Evolutionary conservation across 2,888 invertebrate species (phyloP).

Genomic region (Stramonita haemastoma): DNA sequence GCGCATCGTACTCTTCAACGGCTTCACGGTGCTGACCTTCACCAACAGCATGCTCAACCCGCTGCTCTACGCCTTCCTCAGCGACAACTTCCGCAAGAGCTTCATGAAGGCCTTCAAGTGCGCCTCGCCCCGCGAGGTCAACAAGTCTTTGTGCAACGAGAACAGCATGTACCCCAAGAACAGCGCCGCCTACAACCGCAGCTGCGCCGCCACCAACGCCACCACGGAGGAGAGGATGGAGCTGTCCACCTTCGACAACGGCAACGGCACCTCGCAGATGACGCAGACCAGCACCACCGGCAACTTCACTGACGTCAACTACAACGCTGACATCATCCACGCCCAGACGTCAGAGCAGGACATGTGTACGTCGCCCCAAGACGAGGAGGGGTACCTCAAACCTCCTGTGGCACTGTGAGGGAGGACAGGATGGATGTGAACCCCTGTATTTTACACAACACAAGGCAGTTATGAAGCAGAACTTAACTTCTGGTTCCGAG

Average conservation of each 20-base stretch:
- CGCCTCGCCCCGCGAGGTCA: conserved; percentile 62
- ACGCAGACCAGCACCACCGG: conserved; percentile 16
- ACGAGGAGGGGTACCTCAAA: conserved; percentile 45
- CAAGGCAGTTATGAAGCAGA: no score
- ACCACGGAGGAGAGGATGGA: conserved; percentile 51
- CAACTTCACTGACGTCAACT: not conserved
- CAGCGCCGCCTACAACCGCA: conserved; percentile 49
- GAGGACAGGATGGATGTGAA: not conserved
- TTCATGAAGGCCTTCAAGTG: conserved; percentile 76
- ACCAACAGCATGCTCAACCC: conserved; percentile 77
- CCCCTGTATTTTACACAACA: no score
- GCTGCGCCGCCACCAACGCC: conserved; percentile 43
- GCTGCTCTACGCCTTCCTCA: conserved; percentile 75
- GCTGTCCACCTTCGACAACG: conserved; percentile 47
- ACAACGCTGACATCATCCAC: conserved; percentile 13
- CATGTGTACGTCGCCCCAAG: conserved; percentile 19
- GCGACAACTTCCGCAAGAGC: conserved; percentile 75
- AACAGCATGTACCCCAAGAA: conserved; percentile 66
- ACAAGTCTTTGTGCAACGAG: conserved; percentile 60
- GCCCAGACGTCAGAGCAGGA: conserved; percentile 3
- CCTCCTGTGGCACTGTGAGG: conserved; percentile 39
- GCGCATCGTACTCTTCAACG: conserved; percentile 68
- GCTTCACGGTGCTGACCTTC: conserved; percentile 73
- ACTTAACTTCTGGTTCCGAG: no score
- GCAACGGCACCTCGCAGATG: not conserved